Conservation (phyloP, 2,888 invertebrate species). For the Zaprionus bogoriensis region DNA sequence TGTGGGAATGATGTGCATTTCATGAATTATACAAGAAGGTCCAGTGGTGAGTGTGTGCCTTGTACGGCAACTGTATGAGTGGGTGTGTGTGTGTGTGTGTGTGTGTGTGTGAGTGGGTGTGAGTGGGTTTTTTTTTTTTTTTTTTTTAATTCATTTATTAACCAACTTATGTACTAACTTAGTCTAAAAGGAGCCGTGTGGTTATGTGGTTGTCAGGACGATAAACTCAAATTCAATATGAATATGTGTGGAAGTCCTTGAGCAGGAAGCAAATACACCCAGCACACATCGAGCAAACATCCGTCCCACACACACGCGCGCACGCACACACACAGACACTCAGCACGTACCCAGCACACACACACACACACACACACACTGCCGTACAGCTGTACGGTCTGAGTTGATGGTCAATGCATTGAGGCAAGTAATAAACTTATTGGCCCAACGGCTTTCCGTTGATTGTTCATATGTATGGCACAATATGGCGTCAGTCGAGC, state of each 20-base stretch:
- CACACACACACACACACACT: neutral
- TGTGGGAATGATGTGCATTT: conserved; percentile 75
- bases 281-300: conserved; percentile 8
- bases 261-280: conserved; percentile 43
- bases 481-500: conserved; percentile 45
- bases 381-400: conserved; percentile 20
- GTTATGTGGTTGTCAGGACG: conserved; percentile 48
- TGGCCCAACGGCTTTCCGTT: conserved; percentile 69
- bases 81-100: conserved; percentile 2
- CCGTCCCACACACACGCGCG: conserved; percentile 6
- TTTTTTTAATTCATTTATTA: too few relatives aligned
- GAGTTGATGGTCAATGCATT: conserved; percentile 68
- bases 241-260: conserved; percentile 51
- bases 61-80: conserved; percentile 16
- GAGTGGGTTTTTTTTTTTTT: too few relatives aligned
- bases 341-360: too few relatives aligned
- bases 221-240: conserved; percentile 56
- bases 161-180: too few relatives aligned
- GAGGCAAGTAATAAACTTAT: conserved; percentile 78
- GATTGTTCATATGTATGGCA: conserved; percentile 59
- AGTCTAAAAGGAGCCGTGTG: too few relatives aligned
- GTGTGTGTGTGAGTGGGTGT: conserved; percentile 12
- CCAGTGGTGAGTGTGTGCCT: conserved; percentile 12
- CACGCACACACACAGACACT: conserved; percentile 1
- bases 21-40: conserved; percentile 65